Evolutionary conservation across 92 coral and sea anemone species (phyloP), one percentile per base, ranked within the genome.

Genomic region (Porites divaricata): DNA sequence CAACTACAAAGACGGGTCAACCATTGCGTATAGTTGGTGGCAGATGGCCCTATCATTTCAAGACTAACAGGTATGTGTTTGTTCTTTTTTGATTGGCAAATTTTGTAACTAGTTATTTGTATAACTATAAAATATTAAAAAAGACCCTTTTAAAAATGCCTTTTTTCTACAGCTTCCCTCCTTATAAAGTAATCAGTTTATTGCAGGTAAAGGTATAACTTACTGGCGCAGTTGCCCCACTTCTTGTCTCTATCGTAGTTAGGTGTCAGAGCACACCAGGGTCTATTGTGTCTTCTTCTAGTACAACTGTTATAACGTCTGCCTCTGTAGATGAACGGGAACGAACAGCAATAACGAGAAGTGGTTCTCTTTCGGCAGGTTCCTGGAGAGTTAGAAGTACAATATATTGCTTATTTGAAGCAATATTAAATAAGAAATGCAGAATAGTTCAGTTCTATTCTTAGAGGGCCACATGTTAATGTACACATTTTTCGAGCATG

Each of bases 291-390:
- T 0, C 25, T 65, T 9, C 9, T 76, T 35, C 83, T 75, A 51
- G 88, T 84, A 19, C 88, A 84, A 56, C 88, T 76, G 69, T 35
- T 75, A 17, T 84, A 84, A 9, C 70, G 74, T 14, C 82, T 65
- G 11, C 88, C 81, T 84, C 50, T 75, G 82, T 84, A 84, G 76
- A 84, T 84, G 57, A 84, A 84, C 61, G 88, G 88, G 88, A 84
- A 84, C 2, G 76, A 15, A 51, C 88, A 84, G 83, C 88, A 84
- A 57, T 84, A 75, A 10, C 83, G 74, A 11, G 73, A 63, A n/a
- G 88, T 76, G 26, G 88, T 84, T 23, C 82, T 25, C 17, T 69
- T 75, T 22, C 88, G 28, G 58, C 83, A 79, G 15, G 25, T 64
- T 50, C 83, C 83, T 79, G 83, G 45, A 35, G 45, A 35, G 45